phyloP scores from a whole-genome alignment of 2,797 vertebrate species.

The Lagorchestes hirsutus region DNA sequence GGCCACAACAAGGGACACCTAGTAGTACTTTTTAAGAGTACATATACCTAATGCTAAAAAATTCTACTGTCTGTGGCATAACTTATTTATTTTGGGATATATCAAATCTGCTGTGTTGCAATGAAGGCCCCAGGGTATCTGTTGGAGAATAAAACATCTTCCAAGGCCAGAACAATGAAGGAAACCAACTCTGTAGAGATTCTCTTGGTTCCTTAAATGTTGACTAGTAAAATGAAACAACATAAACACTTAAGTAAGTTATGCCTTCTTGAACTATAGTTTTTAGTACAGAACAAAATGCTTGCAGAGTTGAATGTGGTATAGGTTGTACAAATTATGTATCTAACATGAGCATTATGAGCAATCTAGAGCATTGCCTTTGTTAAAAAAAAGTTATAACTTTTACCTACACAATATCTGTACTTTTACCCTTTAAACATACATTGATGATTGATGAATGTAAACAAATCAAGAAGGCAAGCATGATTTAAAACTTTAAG shows the following conservation, averaged over 20 bases:
- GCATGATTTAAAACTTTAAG: neutral
- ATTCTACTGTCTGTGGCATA: neutral
- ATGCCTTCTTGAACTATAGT: neutral
- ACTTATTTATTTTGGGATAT: neutral
- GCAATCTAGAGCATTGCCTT: neutral
- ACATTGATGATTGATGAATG: neutral
- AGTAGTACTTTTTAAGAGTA: neutral
- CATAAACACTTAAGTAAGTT: neutral
- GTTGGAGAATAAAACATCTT: neutral
- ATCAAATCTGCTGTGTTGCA: neutral
- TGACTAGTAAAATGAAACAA: neutral
- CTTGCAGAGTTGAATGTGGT: neutral
- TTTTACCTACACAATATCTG: neutral
- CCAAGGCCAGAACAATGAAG: neutral
- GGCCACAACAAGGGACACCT: neutral
- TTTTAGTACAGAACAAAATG: neutral
- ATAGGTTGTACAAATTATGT: neutral
- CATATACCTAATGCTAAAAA: neutral
- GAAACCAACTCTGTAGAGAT: neutral
- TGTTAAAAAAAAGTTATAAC: neutral
- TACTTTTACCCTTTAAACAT: neutral
- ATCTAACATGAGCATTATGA: neutral
- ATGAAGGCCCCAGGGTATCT: neutral
- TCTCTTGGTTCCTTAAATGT: neutral
- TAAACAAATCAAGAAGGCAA: neutral